Percentiles rank a stretch among this genome's conserved stretches.
Evolutionary conservation across 2,888 invertebrate species (phyloP).

Genomic region (Cataglyphis livida): DNA sequence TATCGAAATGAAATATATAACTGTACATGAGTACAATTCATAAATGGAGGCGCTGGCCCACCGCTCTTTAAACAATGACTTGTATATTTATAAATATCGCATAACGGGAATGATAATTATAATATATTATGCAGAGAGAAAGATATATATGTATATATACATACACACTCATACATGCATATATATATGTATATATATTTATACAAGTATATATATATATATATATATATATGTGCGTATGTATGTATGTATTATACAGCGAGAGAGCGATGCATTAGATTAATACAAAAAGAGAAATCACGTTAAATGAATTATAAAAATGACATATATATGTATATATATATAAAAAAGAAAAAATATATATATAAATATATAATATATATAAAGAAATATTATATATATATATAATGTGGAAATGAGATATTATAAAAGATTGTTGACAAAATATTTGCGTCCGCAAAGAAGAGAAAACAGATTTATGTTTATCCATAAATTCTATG

Average conservation of each 20-base stretch:
- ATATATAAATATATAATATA: slow-evolving; percentile 64
- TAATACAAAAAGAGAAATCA: slow-evolving; percentile 79
- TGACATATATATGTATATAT: slow-evolving; percentile 70
- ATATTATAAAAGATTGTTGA: slow-evolving; percentile 84
- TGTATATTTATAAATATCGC: slow-evolving; percentile 85
- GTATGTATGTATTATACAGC: slow-evolving; percentile 70
- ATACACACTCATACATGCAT: slow-evolving; percentile 58
- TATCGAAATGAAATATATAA: slow-evolving; percentile 72
- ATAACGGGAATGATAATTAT: slow-evolving; percentile 79
- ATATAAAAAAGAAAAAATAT: slow-evolving; percentile 41
- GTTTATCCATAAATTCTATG: slow-evolving; percentile 79
- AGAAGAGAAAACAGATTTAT: slow-evolving; percentile 74
- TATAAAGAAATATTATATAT: slow-evolving; percentile 63
- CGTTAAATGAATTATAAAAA: slow-evolving; percentile 76
- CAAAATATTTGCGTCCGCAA: slow-evolving; percentile 81
- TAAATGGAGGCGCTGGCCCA: slow-evolving; percentile 80
- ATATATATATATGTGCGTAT: slow-evolving; percentile 58
- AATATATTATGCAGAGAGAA: slow-evolving; percentile 75
- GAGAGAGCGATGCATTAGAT: slow-evolving; percentile 77
- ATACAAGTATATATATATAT: background rate
- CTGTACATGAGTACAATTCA: slow-evolving; percentile 76
- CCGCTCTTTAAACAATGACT: slow-evolving; percentile 81
- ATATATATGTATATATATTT: slow-evolving; percentile 67
- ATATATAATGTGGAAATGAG: slow-evolving; percentile 76
- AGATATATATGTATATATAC: slow-evolving; percentile 61